Base-by-base conservation (phyloP, 1,140 invertebrate genomes). In the Atta cephalotes region DNA sequence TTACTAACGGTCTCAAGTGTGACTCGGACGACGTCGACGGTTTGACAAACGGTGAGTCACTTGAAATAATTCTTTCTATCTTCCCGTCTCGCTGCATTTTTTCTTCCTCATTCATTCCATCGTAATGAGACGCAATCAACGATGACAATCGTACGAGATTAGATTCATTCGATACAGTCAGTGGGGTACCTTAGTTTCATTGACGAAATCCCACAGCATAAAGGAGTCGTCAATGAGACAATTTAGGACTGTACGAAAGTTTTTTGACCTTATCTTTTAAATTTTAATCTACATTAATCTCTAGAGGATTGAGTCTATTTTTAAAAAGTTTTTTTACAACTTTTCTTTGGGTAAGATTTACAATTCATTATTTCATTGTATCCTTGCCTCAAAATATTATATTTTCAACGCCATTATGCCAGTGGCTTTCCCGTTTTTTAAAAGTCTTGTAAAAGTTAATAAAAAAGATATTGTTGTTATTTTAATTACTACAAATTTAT, bases 21-120 rank as follows among this genome's bases (percentile, higher is more conserved):
- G 89, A 92, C 58, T 71, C 86, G 70, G 91, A 91, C 91, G 92
- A 90, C 91, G 89, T 88, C 80, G 91, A 90, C 89, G 88, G 72
- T 88, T 90, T 93, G 88, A 91, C 89, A 87, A 93, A 93, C 92
- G 92, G 93, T 93, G 92, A 93, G 93, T 90, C 90, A 88, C 51
- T 65, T 25, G n/a, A 86, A 56, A 25, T 49, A 63, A 56, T 31
- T 16, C 28, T 31, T 12, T 62, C 45, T 78, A 18, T 85, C 31
- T 79, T 25, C 18, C 4, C 18, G n/a, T 21, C 14, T 21, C 14
- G 53, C 14, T 56, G 16, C 63, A 25, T 66, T 12, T 70, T 35
- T 49, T 66, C 25, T 65, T 70, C 25, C 51, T 28, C 58, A 39
- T 72, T 53, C 56, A 51, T 86, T 58, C 39, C 58, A 39, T 65